Conservation (phyloP, 1,140 invertebrate genomes). For the Berghia stephanieae region DNA sequence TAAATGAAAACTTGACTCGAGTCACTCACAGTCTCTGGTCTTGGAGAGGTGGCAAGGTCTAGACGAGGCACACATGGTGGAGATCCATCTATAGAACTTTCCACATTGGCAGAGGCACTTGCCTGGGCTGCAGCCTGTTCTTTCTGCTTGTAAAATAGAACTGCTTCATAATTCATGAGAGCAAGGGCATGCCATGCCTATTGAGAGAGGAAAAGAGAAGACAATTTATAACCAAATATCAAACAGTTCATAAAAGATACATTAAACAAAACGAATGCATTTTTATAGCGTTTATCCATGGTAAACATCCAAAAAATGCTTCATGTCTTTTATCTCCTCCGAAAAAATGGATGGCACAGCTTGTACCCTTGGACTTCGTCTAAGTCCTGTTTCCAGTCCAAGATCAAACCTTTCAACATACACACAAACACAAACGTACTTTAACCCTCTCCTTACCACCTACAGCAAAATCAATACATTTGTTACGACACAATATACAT, state of each 20-base stretch:
- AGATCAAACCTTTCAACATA: too few species aligned
- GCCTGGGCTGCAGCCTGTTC: conserved; percentile 33
- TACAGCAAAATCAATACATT: too few species aligned
- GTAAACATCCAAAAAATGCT: too few species aligned
- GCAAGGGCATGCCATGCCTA: conserved; percentile 99
- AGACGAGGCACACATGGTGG: conserved; percentile 26
- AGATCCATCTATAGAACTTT: not conserved
- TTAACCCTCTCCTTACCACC: too few species aligned
- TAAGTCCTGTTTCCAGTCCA: too few species aligned
- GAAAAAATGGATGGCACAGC: too few species aligned
- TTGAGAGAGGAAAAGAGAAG: conserved; percentile 74
- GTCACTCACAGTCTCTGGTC: conserved; percentile 39
- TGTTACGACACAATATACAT: too few species aligned
- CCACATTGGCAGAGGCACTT: conserved; percentile 1
- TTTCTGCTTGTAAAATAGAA: conserved; percentile 87
- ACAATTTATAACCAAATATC: not conserved
- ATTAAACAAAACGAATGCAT: not conserved
- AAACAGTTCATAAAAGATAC: not conserved
- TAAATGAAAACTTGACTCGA: too few species aligned
- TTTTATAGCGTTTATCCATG: not conserved
- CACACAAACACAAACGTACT: too few species aligned
- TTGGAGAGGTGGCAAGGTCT: conserved; percentile 28
- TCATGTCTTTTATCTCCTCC: too few species aligned
- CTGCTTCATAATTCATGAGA: conserved; percentile 97
- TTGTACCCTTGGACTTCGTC: too few species aligned